Conservation (phyloP, 23 tunicate species). For the Aplidium turbinatum region DNA sequence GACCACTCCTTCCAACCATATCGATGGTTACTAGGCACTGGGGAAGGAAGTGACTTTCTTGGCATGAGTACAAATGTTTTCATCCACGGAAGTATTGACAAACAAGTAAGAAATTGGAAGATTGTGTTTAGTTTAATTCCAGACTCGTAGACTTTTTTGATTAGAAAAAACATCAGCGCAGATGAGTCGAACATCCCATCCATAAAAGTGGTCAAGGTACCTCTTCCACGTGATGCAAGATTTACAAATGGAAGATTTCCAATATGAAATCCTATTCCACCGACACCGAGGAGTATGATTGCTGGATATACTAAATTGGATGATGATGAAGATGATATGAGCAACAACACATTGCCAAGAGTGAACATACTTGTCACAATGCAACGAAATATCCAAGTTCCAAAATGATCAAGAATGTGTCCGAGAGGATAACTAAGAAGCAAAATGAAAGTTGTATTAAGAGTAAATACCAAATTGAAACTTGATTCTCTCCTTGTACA, state of each 20-base stretch:
- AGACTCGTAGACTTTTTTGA: slow-evolving; percentile 38
- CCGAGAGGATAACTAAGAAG: slow-evolving; percentile 34
- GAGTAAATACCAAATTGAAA: slow-evolving; percentile 35
- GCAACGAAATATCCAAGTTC: slow-evolving; percentile 65
- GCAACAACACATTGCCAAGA: too few species aligned
- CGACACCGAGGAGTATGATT: slow-evolving; percentile 21
- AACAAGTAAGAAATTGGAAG: slow-evolving; percentile 21
- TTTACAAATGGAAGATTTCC: slow-evolving; percentile 51
- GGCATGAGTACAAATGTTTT: slow-evolving; percentile 53
- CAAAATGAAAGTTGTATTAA: slow-evolving; percentile 4
- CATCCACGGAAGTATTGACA: slow-evolving; percentile 43
- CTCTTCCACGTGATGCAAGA: slow-evolving; percentile 23
- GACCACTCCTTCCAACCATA: slow-evolving; percentile 16
- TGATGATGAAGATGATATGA: too few species aligned
- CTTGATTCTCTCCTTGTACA: too few species aligned
- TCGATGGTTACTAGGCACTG: background rate
- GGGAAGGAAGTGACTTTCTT: slow-evolving; percentile 28
- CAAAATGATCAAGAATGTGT: slow-evolving; percentile 36
- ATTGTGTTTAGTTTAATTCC: slow-evolving; percentile 29
- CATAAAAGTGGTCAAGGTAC: slow-evolving; percentile 35
- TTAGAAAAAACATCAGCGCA: slow-evolving; percentile 35
- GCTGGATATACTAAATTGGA: slow-evolving; percentile 48
- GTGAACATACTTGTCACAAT: too few species aligned
- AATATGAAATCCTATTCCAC: slow-evolving; percentile 30
- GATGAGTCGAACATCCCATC: slow-evolving; percentile 50